A percentile compares a stretch with the other conserved stretches of the same genome.
phyloP scores from a whole-genome alignment of 2,797 vertebrate genomes.

The Bucorvus abyssinicus region DNA sequence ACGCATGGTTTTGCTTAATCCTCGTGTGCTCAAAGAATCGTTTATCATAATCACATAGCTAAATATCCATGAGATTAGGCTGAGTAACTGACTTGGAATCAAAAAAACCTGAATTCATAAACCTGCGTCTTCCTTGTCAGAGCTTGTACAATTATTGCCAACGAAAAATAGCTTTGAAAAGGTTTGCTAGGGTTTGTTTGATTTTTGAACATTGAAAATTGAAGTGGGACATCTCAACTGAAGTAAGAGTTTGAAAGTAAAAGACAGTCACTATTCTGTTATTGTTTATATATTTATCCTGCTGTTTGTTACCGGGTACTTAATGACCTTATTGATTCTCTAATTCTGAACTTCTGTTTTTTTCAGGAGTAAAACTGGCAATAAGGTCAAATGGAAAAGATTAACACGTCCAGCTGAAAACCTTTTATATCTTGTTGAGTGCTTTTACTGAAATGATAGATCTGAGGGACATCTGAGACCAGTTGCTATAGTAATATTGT shows the following conservation, averaged over 20 bases:
- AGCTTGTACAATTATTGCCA: not conserved
- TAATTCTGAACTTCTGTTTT: not conserved
- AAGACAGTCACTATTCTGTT: not conserved
- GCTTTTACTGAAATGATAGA: not conserved
- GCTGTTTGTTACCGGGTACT: not conserved
- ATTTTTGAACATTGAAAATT: not conserved
- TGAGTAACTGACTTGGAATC: not conserved
- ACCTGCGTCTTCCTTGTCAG: not conserved
- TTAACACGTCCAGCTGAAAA: not conserved
- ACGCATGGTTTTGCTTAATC: not conserved
- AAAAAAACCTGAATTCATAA: not conserved
- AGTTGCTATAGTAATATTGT: constrained; percentile 46
- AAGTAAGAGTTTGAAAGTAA: not conserved
- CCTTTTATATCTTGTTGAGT: not conserved
- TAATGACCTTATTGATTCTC: not conserved
- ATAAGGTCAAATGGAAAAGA: not conserved
- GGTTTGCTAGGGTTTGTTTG: not conserved
- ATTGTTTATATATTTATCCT: not conserved
- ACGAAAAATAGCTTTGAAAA: not conserved
- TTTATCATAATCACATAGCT: not conserved
- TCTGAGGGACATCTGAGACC: not conserved
- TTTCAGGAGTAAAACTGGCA: not conserved
- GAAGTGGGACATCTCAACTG: not conserved
- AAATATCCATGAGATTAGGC: not conserved
- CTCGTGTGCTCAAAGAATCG: not conserved